Base-by-base conservation (phyloP, 1,140 invertebrate genomes). In the Nasonia giraulti region DNA sequence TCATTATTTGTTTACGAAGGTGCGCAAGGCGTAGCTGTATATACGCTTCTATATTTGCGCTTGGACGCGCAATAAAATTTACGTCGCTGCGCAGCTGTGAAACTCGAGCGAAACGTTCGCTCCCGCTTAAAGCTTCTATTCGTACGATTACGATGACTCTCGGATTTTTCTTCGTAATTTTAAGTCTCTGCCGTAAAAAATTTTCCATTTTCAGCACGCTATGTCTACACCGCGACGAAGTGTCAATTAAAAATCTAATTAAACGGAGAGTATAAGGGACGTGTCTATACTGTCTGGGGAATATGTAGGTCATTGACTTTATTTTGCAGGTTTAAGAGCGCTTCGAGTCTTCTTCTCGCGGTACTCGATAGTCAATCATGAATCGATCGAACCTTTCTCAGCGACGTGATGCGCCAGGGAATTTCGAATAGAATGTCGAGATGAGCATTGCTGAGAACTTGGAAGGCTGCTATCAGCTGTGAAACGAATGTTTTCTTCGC, bases 1-100 rank as follows among this genome's bases (percentile, higher is more conserved):
- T 31, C 23, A 66, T 20, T n/a, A 66, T 33, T 71, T 71, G 68
- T 71, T 71, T 31, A 71, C 68, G 68, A 73, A 69, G 66, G 33
- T 37, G 10, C 10, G 33, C 37, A 75, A 27, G 6, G 2, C 20
- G 14, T 20, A 75, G 11, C 73, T 75, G 1, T 27, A 27, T 27
- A 20, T 17, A 31, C 33, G 73, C 10, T 10, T 40, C 40, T 27
- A 66, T 78, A 66, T 78, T 78, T 78, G 12, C 50, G 31, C n/a
- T 66, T 37, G 76, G 14, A 78, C 50, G 76, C 4, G 47, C 27
- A 78, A 78, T 78, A 33, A 78, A 78, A 78, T 78, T 78, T 78
- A 78, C n/a, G 14, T 20, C 50, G 47, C 11, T 62, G 47, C 12
- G 11, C 44, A 76, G 23, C 76, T 62, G 50, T 17, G 47, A 14